Evolutionary conservation across 92 coral and sea anemone species (phyloP).

Genomic region (Paramuricea clavata): DNA sequence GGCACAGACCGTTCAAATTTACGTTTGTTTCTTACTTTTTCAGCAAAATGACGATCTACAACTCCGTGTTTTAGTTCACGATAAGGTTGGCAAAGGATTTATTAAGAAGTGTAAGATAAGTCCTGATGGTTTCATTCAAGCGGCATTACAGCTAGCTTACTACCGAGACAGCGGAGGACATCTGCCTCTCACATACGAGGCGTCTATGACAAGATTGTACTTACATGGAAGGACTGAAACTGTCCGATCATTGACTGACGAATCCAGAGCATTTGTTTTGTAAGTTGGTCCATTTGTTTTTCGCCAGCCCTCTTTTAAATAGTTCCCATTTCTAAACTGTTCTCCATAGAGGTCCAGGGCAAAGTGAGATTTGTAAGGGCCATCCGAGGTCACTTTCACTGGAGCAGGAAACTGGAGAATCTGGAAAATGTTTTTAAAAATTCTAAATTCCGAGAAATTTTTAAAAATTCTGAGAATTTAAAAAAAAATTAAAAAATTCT

Average conservation of each 20-base stretch:
- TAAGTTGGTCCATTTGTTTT: conserved; percentile 53
- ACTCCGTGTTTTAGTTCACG: conserved; percentile 82
- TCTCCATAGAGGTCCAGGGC: too few relatives aligned
- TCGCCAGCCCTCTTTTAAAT: neutral
- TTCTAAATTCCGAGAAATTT: too few relatives aligned
- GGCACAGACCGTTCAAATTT: too few relatives aligned
- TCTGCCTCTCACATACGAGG: conserved; percentile 91
- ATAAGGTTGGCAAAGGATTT: conserved; percentile 91
- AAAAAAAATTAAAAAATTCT: too few relatives aligned
- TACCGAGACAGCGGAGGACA: conserved; percentile 85
- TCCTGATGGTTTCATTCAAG: conserved; percentile 98
- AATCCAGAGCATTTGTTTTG: conserved; percentile 82
- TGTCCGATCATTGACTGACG: conserved; percentile 85
- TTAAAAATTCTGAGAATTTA: too few relatives aligned
- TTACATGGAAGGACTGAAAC: conserved; percentile 98
- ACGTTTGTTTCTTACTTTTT: neutral
- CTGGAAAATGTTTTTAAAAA: too few relatives aligned
- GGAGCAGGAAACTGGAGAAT: too few relatives aligned
- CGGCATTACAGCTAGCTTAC: conserved; percentile 88
- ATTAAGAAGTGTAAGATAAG: conserved; percentile 84
- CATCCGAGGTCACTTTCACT: too few relatives aligned
- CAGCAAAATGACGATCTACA: conserved; percentile 88
- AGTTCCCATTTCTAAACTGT: neutral
- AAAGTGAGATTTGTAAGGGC: too few relatives aligned
- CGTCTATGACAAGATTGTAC: conserved; percentile 94